A percentile compares a stretch with the other conserved stretches of the same genome.
Conservation (phyloP, 2,888 invertebrate species). For the Congeria kusceri region DNA sequence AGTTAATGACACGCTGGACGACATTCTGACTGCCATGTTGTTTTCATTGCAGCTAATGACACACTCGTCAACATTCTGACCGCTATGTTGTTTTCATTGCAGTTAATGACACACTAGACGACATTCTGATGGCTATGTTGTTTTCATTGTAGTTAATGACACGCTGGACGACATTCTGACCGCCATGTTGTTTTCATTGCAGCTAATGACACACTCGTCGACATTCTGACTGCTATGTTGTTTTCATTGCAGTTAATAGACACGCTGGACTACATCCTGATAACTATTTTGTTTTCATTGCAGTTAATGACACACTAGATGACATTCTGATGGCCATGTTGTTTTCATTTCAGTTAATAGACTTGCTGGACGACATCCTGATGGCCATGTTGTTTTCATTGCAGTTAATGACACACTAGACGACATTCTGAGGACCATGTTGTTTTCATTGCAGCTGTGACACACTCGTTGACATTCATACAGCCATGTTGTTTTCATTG, state of each 20-base stretch:
- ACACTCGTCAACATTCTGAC: constrained; percentile 95
- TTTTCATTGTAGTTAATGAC: constrained; percentile 90
- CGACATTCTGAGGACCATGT: constrained; percentile 91
- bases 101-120: constrained; percentile 96
- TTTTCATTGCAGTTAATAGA: constrained; percentile 90
- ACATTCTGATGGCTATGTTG: constrained; percentile 91
- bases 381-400: constrained; percentile 9
- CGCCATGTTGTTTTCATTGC: constrained; percentile 84
- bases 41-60: constrained; percentile 90
- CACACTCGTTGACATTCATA: no score
- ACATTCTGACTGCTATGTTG: constrained; percentile 91
- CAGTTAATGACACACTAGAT: constrained; percentile 95
- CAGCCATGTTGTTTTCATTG: constrained; percentile 9
- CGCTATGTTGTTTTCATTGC: constrained; percentile 84
- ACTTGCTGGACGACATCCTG: constrained; percentile 92
- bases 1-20: constrained; percentile 96
- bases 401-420: constrained; percentile 95
- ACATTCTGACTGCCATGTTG: constrained; percentile 91
- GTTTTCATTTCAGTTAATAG: constrained; percentile 89
- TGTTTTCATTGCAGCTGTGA: no score
- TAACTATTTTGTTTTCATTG: constrained; percentile 25
- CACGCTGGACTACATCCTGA: constrained; percentile 94
- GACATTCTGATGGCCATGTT: constrained; percentile 93
- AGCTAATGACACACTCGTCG: constrained; percentile 96
- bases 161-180: constrained; percentile 95